A percentile compares a stretch with the other conserved stretches of the same genome.
Conservation (phyloP, 2,797 vertebrate species). For the Phrynocephalus guinanensis region DNA sequence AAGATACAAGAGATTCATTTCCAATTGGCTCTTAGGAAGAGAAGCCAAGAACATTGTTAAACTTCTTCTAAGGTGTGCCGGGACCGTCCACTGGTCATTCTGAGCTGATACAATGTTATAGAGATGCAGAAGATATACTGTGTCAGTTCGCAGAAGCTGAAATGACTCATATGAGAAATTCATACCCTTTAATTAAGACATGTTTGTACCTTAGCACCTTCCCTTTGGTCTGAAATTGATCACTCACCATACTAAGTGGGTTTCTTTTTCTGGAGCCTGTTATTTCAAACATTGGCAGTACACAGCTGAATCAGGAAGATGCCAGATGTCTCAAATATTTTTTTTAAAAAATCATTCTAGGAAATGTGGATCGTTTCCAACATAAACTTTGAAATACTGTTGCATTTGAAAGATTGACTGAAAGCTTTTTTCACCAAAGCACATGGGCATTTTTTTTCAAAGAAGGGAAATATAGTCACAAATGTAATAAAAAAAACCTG, state of each 20-base stretch:
- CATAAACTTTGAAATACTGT: slow-evolving; percentile 37
- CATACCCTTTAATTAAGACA: neutral
- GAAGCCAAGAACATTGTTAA: too few species aligned
- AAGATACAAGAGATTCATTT: too few species aligned
- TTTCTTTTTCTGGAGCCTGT: slow-evolving; percentile 36
- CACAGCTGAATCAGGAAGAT: slow-evolving; percentile 56
- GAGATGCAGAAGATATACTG: neutral
- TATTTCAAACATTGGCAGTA: slow-evolving; percentile 59
- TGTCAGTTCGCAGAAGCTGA: neutral
- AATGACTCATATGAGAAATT: neutral
- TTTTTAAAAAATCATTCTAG: slow-evolving; percentile 49
- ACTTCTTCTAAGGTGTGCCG: neutral
- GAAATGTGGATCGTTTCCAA: slow-evolving; percentile 62
- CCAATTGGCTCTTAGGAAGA: too few species aligned
- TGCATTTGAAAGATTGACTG: slow-evolving; percentile 46
- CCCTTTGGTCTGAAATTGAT: slow-evolving; percentile 47
- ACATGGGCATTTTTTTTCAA: slow-evolving; percentile 28
- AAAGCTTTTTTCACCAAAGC: slow-evolving; percentile 44
- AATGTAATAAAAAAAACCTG: slow-evolving; percentile 29
- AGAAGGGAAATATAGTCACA: slow-evolving; percentile 18
- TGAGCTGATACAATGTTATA: neutral
- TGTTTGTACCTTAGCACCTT: neutral
- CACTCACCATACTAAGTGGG: slow-evolving; percentile 9
- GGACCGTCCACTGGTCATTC: neutral
- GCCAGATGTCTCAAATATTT: slow-evolving; percentile 44